Evolutionary conservation across 1,140 invertebrate species (phyloP).

Genomic region (Grapholita molesta): DNA sequence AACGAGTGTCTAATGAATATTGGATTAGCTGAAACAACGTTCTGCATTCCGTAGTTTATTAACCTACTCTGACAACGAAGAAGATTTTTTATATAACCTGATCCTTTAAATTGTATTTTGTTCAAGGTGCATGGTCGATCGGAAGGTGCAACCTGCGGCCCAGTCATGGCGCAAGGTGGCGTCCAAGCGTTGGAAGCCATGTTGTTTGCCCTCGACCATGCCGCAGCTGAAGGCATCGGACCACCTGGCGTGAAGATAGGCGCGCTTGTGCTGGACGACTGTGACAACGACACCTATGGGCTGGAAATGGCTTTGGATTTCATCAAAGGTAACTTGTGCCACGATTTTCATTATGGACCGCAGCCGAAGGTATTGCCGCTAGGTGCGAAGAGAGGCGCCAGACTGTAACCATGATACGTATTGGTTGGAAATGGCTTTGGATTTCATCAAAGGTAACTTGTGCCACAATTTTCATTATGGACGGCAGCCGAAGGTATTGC

Average conservation of each 20-base stretch:
- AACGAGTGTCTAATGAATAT: too few relatives aligned
- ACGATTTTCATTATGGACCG: too few relatives aligned
- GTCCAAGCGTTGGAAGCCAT: slow-evolving; percentile 94
- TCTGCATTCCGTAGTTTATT: too few relatives aligned
- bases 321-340: slow-evolving; percentile 89
- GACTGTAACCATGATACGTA: slow-evolving; percentile 98
- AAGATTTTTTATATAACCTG: too few relatives aligned
- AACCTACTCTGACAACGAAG: too few relatives aligned
- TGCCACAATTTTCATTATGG: too few relatives aligned
- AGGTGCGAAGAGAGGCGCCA: slow-evolving; percentile 91
- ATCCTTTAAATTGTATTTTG: background rate
- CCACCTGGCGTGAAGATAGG: slow-evolving; percentile 89
- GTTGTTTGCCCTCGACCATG: slow-evolving; percentile 92
- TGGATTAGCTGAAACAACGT: too few relatives aligned
- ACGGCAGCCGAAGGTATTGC: slow-evolving; percentile 31
- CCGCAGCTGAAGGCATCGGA: slow-evolving; percentile 27
- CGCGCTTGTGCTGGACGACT: slow-evolving; percentile 95
- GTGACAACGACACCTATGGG: slow-evolving; percentile 97
- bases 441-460: slow-evolving; percentile 94
- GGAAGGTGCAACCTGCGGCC: slow-evolving; percentile 41
- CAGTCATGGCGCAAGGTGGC: slow-evolving; percentile 96
- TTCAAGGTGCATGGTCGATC: background rate
- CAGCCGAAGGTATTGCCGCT: slow-evolving; percentile 73
- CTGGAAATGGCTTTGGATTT: slow-evolving; percentile 98
- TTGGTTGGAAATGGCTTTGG: slow-evolving; percentile 96